Base-by-base conservation (phyloP, 2,113 vertebrate species). In the Hemibagrus wyckioides region DNA sequence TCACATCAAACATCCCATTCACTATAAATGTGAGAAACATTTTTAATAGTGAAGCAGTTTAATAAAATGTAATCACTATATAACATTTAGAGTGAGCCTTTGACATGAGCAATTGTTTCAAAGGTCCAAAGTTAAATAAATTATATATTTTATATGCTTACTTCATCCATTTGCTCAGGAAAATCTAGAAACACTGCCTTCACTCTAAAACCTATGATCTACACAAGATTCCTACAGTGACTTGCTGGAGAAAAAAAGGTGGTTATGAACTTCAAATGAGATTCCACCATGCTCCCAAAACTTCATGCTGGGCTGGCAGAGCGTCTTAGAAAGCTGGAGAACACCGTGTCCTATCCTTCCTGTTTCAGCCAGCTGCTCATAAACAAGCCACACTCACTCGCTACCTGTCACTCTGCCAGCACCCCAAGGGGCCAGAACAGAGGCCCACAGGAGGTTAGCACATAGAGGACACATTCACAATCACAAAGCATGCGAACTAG, bases 271-370 rank as follows among this genome's bases (percentile, higher is more conserved):
- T 87, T 1, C n/a, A 73, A 67, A 39, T 81, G 54, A 59, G 19
- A 80, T 56, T 90, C 90, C 90, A 90, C 91, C 90, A 91, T 88
- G 90, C 90, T 90, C 63, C 7, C 52, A 84, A 14, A 84, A 79
- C 84, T 44, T 79, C 85, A 80, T 15, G 14, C 30, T 75, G 52
- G 69, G 28, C 80, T 89, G 80, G 84, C 69, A 83, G 44, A 41
- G 48, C 67, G 67, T 75, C 54, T 65, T 90, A 85, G 85, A 36
- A n/a, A 57, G 69, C 44, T 28, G 57, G 50, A 48, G 93, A 90
- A 94, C 92, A 92, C 87, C 88, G 86, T 90, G 92, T 94, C 88
- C 93, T 90, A 90, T 93, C 89, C 86, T 73, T 88, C 54, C 86
- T 88, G 5, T 69, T 48, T 56, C 63, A 80, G 89, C 85, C 82